Evolutionary conservation across 92 coral and sea anemone species (phyloP), one percentile per base, ranked within the genome.

Genomic region (Metridium senile): DNA sequence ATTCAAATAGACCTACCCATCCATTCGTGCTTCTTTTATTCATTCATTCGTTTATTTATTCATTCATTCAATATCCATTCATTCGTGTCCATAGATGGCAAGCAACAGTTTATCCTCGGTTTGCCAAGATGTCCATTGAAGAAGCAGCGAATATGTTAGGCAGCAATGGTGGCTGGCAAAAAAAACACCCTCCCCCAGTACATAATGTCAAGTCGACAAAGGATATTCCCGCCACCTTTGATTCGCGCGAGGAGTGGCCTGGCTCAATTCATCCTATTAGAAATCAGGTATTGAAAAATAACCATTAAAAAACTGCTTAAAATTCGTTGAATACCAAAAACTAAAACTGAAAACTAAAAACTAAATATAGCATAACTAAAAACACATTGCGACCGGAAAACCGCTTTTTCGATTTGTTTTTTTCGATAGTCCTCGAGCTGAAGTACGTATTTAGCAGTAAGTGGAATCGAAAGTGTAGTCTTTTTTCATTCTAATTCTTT

Each of bases 181-280:
- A 73, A 45, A 89, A 82, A 26, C 72, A 83, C 22, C 88, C 88
- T 16, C 85, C 87, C 28, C 79, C 61, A 57, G 71, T 59, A 26
- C 56, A 79, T 18, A 67, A 59, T 54, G 32, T 46, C 54, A 70
- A 74, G 23, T 49, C 70, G 21, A 78, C 84, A 11, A 74, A 61
- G 27, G 65, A 78, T 21, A 88, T 91, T 49, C 97, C 97, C 20
- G 73, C 35, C 1, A 65, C 62, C 23, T 91, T 91, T 74, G 97
- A 91, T 78, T 69, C 90, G n/a, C 90, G 97, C 27, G 3, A 66
- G 33, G 68, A 88, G 57, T 91, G 97, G 97, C 97, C 97, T 67
- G 93, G 90, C 17, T 88, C 97, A n/a, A 91, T 91, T 58, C 97
- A 88, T 66, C 82, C 88, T 0, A 91, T 91, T 25, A 79, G 97